These are phyloP conservation scores for Ceriagrion tenellum DNA, from an alignment of 2,888 invertebrate species.

Conservation along the genomic window DNA sequence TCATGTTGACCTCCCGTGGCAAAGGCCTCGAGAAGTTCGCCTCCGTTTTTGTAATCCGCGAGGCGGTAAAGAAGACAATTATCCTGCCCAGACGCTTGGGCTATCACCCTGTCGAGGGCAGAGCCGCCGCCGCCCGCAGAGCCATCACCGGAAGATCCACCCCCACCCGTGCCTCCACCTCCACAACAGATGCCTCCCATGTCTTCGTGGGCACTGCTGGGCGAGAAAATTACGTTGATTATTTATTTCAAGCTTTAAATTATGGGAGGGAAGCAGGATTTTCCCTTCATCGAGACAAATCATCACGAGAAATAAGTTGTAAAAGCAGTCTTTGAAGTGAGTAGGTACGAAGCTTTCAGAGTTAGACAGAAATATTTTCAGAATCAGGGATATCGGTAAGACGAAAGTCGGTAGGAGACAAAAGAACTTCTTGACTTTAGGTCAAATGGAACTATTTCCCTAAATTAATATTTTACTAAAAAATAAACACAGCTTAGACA, in stretches of 20 bases:
- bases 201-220: background rate
- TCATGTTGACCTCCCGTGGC: constrained; percentile 90
- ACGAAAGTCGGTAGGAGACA: too few relatives aligned
- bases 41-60: constrained; percentile 94
- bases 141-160: constrained; percentile 36
- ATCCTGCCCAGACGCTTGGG: constrained; percentile 87
- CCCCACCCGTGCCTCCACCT: background rate
- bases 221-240: background rate
- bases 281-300: background rate
- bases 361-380: background rate
- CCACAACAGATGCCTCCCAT: constrained; percentile 39
- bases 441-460: too few relatives aligned
- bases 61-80: constrained; percentile 91
- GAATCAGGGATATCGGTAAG: background rate
- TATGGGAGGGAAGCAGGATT: background rate
- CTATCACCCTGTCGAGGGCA: constrained; percentile 93
- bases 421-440: too few relatives aligned
- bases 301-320: background rate
- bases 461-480: too few relatives aligned
- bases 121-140: constrained; percentile 80
- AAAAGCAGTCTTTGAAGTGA: too few relatives aligned
- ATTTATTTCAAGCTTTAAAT: background rate
- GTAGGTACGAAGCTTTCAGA: background rate
- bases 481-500: too few relatives aligned
- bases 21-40: constrained; percentile 93